Conservation (phyloP, 30 jellyfish, hydroid and myxozoan genomes). For the Phacellophora camtschatica region DNA sequence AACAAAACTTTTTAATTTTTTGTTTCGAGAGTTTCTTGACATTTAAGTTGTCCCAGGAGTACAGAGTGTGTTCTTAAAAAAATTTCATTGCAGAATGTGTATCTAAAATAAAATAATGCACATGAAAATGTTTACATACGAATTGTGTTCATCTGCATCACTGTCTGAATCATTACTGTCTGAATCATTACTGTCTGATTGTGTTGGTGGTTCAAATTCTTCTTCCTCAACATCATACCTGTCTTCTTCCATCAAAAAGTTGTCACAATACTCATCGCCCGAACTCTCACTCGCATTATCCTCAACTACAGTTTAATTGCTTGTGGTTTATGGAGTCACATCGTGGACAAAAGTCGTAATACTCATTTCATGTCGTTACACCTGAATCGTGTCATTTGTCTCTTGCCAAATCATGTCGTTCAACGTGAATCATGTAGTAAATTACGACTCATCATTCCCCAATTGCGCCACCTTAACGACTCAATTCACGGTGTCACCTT, state of each 20-base stretch:
- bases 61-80: background rate
- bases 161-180: constrained; percentile 31
- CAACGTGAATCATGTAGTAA: no score
- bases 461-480: background rate
- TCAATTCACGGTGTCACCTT: background rate
- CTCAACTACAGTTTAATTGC: background rate
- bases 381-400: no score
- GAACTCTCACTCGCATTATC: background rate
- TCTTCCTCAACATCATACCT: constrained; percentile 16
- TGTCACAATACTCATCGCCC: constrained; percentile 5
- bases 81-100: background rate
- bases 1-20: no score
- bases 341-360: no score
- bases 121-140: background rate
- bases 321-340: background rate
- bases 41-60: no score
- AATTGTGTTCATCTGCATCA: constrained; percentile 24
- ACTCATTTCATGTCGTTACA: no score
- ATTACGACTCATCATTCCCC: background rate
- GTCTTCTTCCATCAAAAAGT: background rate
- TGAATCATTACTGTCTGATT: constrained; percentile 1
- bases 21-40: no score
- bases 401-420: no score
- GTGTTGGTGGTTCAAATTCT: constrained; percentile 5
- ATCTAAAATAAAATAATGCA: background rate